Evolutionary conservation across 2,797 vertebrate genomes (phyloP).

Genomic region (Cygnus olor): DNA sequence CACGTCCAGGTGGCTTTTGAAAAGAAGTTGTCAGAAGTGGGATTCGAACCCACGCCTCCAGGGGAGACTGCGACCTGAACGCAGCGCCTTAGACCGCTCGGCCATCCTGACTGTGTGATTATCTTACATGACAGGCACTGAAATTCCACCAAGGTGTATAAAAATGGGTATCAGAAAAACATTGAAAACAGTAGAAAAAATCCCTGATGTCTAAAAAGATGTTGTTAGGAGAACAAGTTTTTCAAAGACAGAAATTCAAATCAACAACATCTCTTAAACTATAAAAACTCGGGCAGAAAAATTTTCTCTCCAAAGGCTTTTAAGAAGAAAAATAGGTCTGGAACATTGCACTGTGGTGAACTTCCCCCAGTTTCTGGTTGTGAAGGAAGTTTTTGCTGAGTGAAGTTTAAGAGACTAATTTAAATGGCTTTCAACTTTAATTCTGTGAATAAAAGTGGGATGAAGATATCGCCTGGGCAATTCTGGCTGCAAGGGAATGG

Average conservation of each 20-base stretch:
- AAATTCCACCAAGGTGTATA: not conserved
- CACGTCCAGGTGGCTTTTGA: not conserved
- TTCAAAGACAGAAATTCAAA: not conserved
- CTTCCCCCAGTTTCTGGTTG: not conserved
- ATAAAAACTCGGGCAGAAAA: not conserved
- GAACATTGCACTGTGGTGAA: not conserved
- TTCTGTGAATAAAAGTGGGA: not conserved
- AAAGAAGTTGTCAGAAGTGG: slow-evolving; percentile 71
- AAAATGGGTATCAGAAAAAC: not conserved
- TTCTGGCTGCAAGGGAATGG: not conserved
- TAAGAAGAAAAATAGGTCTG: not conserved
- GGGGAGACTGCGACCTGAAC: slow-evolving; percentile 82
- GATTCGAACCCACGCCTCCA: slow-evolving; percentile 78
- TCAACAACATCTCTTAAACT: not conserved
- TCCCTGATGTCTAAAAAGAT: not conserved
- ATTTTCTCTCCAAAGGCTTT: not conserved
- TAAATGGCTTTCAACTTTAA: not conserved
- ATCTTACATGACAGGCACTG: not conserved
- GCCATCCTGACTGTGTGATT: slow-evolving; percentile 78
- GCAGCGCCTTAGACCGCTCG: slow-evolving; percentile 84
- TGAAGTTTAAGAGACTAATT: not conserved
- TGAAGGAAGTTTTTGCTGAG: not conserved
- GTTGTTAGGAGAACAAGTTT: not conserved
- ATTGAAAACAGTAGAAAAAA: not conserved
- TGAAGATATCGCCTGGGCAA: not conserved